Evolutionary conservation across 2,888 invertebrate genomes (phyloP).

Genomic region (Himalopsyche japonica): DNA sequence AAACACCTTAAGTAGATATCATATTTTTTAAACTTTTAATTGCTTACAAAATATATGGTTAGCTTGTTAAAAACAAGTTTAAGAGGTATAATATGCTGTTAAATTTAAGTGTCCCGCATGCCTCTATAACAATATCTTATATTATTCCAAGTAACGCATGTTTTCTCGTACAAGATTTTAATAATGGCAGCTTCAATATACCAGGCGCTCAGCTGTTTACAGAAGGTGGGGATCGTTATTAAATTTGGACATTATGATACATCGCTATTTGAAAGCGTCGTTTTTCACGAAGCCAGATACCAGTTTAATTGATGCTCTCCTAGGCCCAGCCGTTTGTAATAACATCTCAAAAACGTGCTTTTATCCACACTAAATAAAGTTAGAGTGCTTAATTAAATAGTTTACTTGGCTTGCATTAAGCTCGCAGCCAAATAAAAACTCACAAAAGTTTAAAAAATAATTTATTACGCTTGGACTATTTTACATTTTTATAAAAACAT

Average conservation of each 20-base stretch:
- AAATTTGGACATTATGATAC: conserved; percentile 6
- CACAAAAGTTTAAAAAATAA: not conserved
- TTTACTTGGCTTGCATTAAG: not conserved
- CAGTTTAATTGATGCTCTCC: not conserved
- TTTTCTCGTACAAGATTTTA: conserved; percentile 2
- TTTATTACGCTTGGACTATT: not conserved
- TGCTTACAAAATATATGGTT: no score
- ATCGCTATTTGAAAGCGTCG: conserved; percentile 7
- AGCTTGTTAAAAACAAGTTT: no score
- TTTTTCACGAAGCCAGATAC: not conserved
- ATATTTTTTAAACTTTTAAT: no score
- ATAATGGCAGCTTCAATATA: conserved; percentile 4
- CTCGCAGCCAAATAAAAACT: not conserved
- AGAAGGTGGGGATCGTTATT: conserved; percentile 5
- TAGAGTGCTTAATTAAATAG: not conserved
- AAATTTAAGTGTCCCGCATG: not conserved
- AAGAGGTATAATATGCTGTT: not conserved
- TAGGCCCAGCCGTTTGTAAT: not conserved
- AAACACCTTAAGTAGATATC: no score
- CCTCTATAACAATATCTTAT: not conserved
- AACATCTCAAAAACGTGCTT: not conserved
- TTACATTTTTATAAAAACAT: no score
- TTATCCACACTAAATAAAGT: not conserved
- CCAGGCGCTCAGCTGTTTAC: not conserved
- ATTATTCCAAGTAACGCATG: not conserved